phyloP scores from a whole-genome alignment of 2,888 invertebrate species.

The Sabellastarte sp. region DNA sequence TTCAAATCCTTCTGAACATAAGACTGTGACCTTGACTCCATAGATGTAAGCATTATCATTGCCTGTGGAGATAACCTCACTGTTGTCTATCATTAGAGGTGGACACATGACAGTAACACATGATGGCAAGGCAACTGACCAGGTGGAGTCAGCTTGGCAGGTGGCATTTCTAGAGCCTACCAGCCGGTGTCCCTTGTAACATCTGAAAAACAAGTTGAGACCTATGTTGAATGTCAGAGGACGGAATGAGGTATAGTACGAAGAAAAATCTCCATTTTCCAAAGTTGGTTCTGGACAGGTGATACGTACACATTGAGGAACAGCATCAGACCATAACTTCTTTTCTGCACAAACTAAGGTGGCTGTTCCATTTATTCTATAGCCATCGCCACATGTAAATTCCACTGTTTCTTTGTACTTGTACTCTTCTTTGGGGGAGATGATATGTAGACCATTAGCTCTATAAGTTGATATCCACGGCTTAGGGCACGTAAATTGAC shows the following conservation, averaged over 20 bases:
- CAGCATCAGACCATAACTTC: slow-evolving; percentile 2
- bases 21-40: slow-evolving; percentile 4
- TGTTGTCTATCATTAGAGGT: slow-evolving; percentile 7
- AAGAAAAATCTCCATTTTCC: slow-evolving; percentile 4
- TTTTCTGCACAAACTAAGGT: slow-evolving; percentile 6
- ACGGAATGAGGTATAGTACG: too few relatives aligned
- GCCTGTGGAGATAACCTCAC: too few relatives aligned
- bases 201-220: not conserved
- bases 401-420: not conserved
- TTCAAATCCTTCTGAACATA: slow-evolving; percentile 7
- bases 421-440: not conserved
- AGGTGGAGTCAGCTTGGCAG: slow-evolving; percentile 12
- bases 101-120: slow-evolving; percentile 11
- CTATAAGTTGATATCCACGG: not conserved
- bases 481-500: not conserved
- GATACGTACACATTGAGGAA: slow-evolving; percentile 1
- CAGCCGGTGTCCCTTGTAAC: slow-evolving; percentile 15
- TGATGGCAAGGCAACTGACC: slow-evolving; percentile 10
- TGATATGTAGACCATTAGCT: not conserved
- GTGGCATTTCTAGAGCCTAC: slow-evolving; percentile 7
- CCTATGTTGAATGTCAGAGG: not conserved
- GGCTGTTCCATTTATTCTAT: not conserved
- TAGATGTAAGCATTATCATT: too few relatives aligned
- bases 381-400: slow-evolving; percentile 9
- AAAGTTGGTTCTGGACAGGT: not conserved